These are phyloP conservation scores for Orientallactaga bullata DNA, from an alignment of 2,113 vertebrate species.

Conservation along the genomic window DNA sequence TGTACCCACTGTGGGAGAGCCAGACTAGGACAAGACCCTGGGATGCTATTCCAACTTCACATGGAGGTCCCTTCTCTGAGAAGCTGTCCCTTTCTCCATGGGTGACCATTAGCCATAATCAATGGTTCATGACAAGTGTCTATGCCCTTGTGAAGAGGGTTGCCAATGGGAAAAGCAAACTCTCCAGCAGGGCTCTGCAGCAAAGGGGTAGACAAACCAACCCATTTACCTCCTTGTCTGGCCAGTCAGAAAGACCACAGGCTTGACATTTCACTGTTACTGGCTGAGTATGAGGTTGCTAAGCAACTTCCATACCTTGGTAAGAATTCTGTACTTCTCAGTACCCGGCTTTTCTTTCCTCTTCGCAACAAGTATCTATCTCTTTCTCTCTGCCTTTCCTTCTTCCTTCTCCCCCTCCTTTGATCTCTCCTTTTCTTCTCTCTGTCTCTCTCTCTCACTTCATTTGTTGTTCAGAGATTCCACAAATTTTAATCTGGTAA, in stretches of 20 bases:
- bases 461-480: neutral
- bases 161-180: neutral
- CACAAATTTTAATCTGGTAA: slow-evolving; percentile 6
- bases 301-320: slow-evolving; percentile 77
- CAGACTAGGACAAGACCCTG: neutral
- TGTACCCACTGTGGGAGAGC: neutral
- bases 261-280: slow-evolving; percentile 71
- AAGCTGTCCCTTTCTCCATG: neutral
- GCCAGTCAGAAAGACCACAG: slow-evolving; percentile 64
- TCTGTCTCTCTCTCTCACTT: no score
- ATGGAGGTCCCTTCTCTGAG: neutral
- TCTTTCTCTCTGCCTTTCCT: neutral
- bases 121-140: neutral
- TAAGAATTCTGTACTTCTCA: slow-evolving; percentile 59
- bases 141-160: neutral
- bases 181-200: neutral
- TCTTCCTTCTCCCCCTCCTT: neutral
- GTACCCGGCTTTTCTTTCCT: slow-evolving; percentile 8
- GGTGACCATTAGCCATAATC: neutral
- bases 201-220: neutral
- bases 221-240: slow-evolving; percentile 35
- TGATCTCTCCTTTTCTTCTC: neutral
- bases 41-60: neutral
- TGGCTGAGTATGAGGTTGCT: slow-evolving; percentile 76
- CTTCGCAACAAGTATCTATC: slow-evolving; percentile 24